phyloP scores from a whole-genome alignment of 1,140 invertebrate species.

The Cylas formicarius region DNA sequence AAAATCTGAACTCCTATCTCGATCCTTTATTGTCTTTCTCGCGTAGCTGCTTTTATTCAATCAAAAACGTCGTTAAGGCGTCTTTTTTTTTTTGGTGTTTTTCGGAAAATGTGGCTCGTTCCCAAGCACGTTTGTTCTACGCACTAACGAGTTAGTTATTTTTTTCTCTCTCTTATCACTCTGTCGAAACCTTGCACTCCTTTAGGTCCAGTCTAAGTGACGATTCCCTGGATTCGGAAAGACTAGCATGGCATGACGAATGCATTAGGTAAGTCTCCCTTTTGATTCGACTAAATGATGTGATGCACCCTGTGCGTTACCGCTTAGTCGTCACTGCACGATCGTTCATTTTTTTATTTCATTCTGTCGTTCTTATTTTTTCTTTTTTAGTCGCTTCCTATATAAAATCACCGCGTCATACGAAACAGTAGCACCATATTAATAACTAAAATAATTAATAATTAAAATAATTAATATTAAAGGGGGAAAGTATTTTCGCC shows the following conservation, averaged over 20 bases:
- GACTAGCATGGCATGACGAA: conserved; percentile 54
- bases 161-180: conserved; percentile 34
- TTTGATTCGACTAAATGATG: conserved; percentile 11
- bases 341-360: too few species aligned
- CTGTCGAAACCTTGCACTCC: conserved; percentile 39
- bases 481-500: too few species aligned
- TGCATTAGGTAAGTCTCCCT: conserved; percentile 51
- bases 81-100: not conserved
- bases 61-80: too few species aligned
- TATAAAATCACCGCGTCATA: too few species aligned
- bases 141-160: conserved; percentile 27
- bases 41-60: too few species aligned
- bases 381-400: too few species aligned
- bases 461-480: too few species aligned
- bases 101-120: conserved; percentile 5
- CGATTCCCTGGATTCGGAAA: conserved; percentile 44
- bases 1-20: too few species aligned
- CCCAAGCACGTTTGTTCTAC: conserved; percentile 27
- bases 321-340: not conserved
- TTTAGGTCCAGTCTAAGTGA: conserved; percentile 41
- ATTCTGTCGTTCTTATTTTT: too few species aligned
- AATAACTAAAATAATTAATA: too few species aligned
- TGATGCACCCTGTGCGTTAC: not conserved
- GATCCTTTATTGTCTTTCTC: too few species aligned
- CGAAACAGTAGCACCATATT: too few species aligned